A percentile compares a stretch with the other conserved stretches of the same genome.
Conservation (phyloP, 2,113 vertebrate species). For the Lontra canadensis region DNA sequence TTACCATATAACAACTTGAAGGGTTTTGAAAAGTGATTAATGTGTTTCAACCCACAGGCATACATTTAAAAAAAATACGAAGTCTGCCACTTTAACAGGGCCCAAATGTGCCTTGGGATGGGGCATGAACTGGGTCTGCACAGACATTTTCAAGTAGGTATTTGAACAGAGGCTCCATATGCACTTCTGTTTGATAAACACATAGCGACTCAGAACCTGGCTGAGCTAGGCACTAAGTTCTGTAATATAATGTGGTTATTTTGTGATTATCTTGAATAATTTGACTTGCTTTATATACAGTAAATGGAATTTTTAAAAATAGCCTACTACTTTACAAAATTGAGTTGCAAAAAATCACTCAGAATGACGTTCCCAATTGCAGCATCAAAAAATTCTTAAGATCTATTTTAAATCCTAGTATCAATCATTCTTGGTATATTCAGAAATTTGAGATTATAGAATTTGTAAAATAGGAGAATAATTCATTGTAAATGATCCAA, state of each 20-base stretch:
- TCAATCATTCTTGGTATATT: neutral
- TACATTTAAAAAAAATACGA: conserved; percentile 22
- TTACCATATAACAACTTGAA: conserved; percentile 80
- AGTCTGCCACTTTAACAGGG: neutral
- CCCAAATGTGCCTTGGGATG: neutral
- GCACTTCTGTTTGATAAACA: neutral
- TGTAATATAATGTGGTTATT: neutral
- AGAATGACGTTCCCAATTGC: neutral
- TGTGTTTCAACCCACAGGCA: conserved; percentile 69
- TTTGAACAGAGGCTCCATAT: neutral
- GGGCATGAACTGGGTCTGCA: neutral
- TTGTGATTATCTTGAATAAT: neutral
- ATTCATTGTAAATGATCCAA: neutral
- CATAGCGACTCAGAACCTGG: neutral
- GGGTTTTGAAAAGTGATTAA: conserved; percentile 79
- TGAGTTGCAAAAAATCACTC: conserved; percentile 11
- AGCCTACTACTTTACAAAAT: neutral
- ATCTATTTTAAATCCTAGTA: neutral
- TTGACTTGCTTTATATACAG: neutral
- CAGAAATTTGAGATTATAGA: neutral
- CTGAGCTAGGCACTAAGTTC: neutral
- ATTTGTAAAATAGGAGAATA: neutral
- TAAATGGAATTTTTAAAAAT: neutral
- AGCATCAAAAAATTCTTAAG: neutral
- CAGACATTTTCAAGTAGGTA: neutral